phyloP scores from a whole-genome alignment of 2,797 vertebrate genomes.

The Cynopterus sphinx region DNA sequence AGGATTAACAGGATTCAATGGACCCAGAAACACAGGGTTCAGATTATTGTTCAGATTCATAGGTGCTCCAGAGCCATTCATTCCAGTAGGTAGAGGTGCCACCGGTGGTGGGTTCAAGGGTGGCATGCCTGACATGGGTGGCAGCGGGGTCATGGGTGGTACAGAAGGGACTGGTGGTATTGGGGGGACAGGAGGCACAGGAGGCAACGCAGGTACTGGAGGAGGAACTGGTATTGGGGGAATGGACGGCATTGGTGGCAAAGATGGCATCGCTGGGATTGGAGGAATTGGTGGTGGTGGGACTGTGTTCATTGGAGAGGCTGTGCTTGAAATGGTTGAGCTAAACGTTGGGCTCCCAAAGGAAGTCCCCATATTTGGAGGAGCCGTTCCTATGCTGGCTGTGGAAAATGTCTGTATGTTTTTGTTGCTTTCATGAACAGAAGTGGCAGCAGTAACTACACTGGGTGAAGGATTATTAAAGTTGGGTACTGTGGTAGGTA shows the following conservation, averaged over 20 bases:
- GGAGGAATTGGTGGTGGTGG: constrained; percentile 93
- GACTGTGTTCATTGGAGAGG: constrained; percentile 92
- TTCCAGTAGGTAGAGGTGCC: constrained; percentile 91
- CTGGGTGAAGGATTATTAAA: constrained; percentile 92
- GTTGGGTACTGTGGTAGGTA: constrained; percentile 91
- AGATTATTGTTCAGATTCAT: constrained; percentile 92
- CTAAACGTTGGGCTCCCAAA: constrained; percentile 92
- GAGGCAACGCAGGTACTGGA: constrained; percentile 93
- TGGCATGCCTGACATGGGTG: constrained; percentile 93
- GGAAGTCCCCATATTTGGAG: constrained; percentile 93
- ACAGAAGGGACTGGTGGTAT: constrained; percentile 93
- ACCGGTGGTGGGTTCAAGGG: constrained; percentile 97
- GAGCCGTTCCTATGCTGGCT: constrained; percentile 90
- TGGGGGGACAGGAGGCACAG: constrained; percentile 92
- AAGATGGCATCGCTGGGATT: constrained; percentile 93
- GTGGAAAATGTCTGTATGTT: constrained; percentile 90
- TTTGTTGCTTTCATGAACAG: constrained; percentile 95
- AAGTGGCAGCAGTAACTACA: constrained; percentile 91
- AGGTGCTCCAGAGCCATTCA: constrained; percentile 90
- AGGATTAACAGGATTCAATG: constrained; percentile 90
- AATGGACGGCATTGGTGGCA: constrained; percentile 95
- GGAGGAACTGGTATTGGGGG: constrained; percentile 95
- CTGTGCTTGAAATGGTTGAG: constrained; percentile 92
- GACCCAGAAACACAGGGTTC: constrained; percentile 95
- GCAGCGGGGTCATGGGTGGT: constrained; percentile 94